Conservation (phyloP, 2,113 vertebrate genomes). For the Ictalurus furcatus region DNA sequence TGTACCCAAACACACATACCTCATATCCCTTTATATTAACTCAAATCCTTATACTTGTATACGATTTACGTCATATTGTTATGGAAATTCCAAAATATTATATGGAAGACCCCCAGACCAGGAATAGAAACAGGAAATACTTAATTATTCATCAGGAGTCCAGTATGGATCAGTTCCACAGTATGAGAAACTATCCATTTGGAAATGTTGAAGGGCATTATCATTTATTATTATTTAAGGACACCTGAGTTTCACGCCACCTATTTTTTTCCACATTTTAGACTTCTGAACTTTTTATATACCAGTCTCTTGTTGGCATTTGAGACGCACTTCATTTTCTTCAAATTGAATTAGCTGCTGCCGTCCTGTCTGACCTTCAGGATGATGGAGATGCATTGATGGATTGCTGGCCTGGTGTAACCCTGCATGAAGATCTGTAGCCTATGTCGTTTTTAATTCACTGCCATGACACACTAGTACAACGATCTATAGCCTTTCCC, state of each 20-base stretch:
- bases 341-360: not conserved
- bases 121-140: slow-evolving; percentile 28
- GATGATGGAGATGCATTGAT: not conserved
- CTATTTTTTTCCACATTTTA: not conserved
- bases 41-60: not conserved
- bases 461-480: not conserved
- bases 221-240: not conserved
- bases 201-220: not conserved
- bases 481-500: not conserved
- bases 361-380: not conserved
- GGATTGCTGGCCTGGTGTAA: not conserved
- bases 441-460: not conserved
- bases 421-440: not conserved
- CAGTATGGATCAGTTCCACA: slow-evolving; percentile 9
- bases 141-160: slow-evolving; percentile 43
- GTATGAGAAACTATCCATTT: not conserved
- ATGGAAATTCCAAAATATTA: not conserved
- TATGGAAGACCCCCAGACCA: not conserved
- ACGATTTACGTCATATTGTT: not conserved
- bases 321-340: not conserved
- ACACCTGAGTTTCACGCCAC: not conserved
- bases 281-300: not conserved
- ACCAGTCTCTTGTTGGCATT: not conserved
- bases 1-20: not conserved
- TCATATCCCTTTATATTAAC: not conserved